These are phyloP conservation scores for Suillia variegata DNA, from an alignment of 2,888 invertebrate genomes.

Conservation along the genomic window DNA sequence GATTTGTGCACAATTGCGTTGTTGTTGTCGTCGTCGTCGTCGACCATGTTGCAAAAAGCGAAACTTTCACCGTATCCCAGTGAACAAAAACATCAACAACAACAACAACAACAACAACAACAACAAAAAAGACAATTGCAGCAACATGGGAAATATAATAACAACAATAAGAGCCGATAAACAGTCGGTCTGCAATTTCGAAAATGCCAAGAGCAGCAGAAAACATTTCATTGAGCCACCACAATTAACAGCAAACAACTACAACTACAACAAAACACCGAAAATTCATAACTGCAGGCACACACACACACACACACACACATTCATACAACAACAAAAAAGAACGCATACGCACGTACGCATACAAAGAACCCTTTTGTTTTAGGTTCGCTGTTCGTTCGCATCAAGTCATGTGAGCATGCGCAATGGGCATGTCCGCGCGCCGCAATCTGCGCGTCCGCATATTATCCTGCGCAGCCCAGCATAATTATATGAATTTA, in stretches of 20 bases:
- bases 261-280: conserved; percentile 24
- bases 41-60: not conserved
- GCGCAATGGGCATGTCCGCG: too few relatives aligned
- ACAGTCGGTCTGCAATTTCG: conserved; percentile 20
- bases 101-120: not conserved
- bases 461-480: conserved; percentile 5
- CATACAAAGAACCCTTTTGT: not conserved
- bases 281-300: conserved; percentile 30
- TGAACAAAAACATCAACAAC: too few relatives aligned
- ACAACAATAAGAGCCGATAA: conserved; percentile 17
- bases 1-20: not conserved
- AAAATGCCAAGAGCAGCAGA: conserved; percentile 9
- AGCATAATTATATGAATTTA: conserved; percentile 8
- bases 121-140: not conserved
- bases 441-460: not conserved
- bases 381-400: too few relatives aligned
- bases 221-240: conserved; percentile 11
- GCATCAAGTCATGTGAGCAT: too few relatives aligned
- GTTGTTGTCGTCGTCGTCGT: too few relatives aligned
- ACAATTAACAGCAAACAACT: conserved; percentile 30
- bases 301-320: not conserved
- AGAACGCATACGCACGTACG: conserved; percentile 5
- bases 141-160: not conserved
- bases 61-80: not conserved
- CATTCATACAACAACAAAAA: not conserved